A percentile compares a stretch with the other conserved stretches of the same genome.
Conservation (phyloP, 2,888 invertebrate genomes). For the Lochmaea crataegi region DNA sequence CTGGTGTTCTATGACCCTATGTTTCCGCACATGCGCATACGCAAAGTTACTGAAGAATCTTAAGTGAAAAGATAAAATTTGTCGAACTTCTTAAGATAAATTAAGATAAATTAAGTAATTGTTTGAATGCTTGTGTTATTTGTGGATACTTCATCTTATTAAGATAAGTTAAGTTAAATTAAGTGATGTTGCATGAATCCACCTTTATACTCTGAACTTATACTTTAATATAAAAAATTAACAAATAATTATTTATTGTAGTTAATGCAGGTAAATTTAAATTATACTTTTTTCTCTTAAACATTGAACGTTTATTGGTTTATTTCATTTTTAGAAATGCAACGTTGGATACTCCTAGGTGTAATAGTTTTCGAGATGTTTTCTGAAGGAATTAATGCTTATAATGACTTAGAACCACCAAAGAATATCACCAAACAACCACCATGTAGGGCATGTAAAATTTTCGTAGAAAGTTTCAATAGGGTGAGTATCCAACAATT, state of each 20-base stretch:
- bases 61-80: no score
- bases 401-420: conserved; percentile 41
- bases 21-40: no score
- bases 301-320: neutral
- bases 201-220: no score
- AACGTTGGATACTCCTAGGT: conserved; percentile 33
- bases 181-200: no score
- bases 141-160: no score
- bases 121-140: no score
- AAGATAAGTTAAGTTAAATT: no score
- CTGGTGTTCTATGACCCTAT: no score
- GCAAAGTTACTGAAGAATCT: no score
- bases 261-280: neutral
- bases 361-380: conserved; percentile 32
- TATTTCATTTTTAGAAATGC: conserved; percentile 30
- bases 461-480: conserved; percentile 80
- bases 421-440: conserved; percentile 62
- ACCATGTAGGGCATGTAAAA: conserved; percentile 82
- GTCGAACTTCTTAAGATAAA: no score
- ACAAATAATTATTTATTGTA: neutral
- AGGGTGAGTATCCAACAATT: conserved; percentile 59
- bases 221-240: neutral
- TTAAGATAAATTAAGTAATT: no score
- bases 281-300: neutral
- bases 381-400: conserved; percentile 29